Conservation (phyloP, 2,888 invertebrate species). For the Tachystola acroxantha region DNA sequence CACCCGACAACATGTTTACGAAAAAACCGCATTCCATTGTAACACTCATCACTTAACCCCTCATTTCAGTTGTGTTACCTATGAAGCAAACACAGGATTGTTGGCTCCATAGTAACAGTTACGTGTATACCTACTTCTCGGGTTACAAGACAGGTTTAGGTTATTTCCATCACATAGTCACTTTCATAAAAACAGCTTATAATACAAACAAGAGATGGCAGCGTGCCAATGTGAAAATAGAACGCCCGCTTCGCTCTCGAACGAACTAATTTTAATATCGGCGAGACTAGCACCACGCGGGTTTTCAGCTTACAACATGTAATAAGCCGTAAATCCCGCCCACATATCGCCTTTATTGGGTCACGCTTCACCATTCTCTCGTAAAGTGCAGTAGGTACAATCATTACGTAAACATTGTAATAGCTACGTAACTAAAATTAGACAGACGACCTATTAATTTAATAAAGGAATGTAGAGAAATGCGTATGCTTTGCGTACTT, state of each 20-base stretch:
- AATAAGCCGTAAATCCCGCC: conserved; percentile 39
- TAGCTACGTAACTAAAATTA: not conserved
- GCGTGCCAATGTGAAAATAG: conserved; percentile 69
- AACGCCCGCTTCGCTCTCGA: conserved; percentile 66
- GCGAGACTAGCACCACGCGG: conserved; percentile 43
- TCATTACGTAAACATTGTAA: conserved; percentile 5
- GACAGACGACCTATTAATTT: too few species aligned
- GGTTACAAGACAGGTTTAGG: conserved; percentile 73
- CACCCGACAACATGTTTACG: conserved; percentile 2
- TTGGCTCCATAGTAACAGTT: conserved; percentile 27
- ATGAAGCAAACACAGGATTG: conserved; percentile 2
- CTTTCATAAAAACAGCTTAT: conserved; percentile 79
- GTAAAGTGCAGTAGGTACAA: conserved; percentile 16
- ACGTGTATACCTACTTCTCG: conserved; percentile 53
- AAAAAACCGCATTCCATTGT: conserved; percentile 8
- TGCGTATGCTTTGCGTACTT: too few species aligned
- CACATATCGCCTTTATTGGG: conserved; percentile 18
- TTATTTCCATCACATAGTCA: conserved; percentile 76
- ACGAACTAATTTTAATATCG: conserved; percentile 73
- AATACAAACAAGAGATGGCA: conserved; percentile 77
- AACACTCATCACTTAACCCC: conserved; percentile 24
- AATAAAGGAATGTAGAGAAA: too few species aligned
- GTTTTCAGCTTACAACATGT: conserved; percentile 50
- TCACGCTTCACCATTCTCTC: conserved; percentile 11
- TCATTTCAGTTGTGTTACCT: conserved; percentile 15